Evolutionary conservation across 2,113 vertebrate genomes (phyloP).

Genomic region (Scophthalmus maximus): DNA sequence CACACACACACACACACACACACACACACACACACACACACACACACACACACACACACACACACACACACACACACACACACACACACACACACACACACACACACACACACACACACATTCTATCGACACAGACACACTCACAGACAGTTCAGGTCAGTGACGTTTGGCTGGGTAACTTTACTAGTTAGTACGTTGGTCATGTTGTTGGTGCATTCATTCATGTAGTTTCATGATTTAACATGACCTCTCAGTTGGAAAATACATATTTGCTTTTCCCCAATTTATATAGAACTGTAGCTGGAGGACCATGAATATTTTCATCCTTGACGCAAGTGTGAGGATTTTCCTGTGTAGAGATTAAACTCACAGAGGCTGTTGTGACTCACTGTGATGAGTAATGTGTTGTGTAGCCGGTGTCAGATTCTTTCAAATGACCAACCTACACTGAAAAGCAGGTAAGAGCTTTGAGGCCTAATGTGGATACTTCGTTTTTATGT

Average conservation of each 20-base stretch:
- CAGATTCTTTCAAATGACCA: not conserved
- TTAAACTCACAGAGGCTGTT: conserved; percentile 10
- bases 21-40: conserved; percentile 28
- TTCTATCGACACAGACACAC: conserved; percentile 24
- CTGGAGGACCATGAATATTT: not conserved
- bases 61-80: conserved; percentile 37
- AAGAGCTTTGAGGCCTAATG: not conserved
- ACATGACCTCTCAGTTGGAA: too few relatives aligned
- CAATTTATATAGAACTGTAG: not conserved
- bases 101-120: conserved; percentile 14
- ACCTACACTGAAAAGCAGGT: not conserved
- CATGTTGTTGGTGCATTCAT: not conserved
- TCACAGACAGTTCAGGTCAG: conserved; percentile 25
- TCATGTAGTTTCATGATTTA: not conserved
- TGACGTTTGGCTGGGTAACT: not conserved
- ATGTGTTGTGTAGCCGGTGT: not conserved
- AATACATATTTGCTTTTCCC: not conserved
- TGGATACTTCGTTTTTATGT: not conserved
- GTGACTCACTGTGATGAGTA: conserved; percentile 41
- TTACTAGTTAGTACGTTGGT: not conserved
- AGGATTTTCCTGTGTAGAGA: too few relatives aligned
- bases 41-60: conserved; percentile 15
- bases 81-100: conserved; percentile 22
- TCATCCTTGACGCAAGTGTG: conserved; percentile 20
- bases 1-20: conserved; percentile 10